Evolutionary conservation across 2,113 vertebrate species (phyloP).

Genomic region (Chiloscyllium plagiosum): DNA sequence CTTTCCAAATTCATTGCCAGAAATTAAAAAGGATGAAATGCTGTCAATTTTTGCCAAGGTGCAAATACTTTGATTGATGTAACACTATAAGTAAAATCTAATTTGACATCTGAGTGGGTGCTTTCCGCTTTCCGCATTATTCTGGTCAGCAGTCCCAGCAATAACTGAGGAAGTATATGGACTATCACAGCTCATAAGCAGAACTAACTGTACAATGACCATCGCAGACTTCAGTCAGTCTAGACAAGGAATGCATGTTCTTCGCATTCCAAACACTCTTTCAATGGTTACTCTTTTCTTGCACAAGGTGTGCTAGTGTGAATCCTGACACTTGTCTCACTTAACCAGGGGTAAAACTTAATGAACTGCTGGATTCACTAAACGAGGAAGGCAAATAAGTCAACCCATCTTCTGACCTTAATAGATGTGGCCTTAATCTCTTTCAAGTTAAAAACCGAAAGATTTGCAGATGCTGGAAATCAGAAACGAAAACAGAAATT

Average conservation of each 20-base stretch:
- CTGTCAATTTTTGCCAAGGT: neutral
- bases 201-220: neutral
- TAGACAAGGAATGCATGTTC: neutral
- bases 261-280: neutral
- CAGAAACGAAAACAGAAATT: too few species aligned
- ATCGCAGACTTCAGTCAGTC: neutral
- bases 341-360: neutral
- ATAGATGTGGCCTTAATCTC: neutral
- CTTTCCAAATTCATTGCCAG: neutral
- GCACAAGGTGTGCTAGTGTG: neutral
- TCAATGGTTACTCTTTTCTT: neutral
- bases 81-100: neutral
- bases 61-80: neutral
- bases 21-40: too few species aligned
- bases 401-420: neutral
- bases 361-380: neutral
- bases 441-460: too few species aligned
- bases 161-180: neutral
- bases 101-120: neutral
- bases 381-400: neutral
- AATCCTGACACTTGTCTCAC: too few species aligned
- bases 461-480: too few species aligned
- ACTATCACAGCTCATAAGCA: neutral
- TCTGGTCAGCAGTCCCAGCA: neutral
- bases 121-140: neutral